These are phyloP conservation scores for Dolichotis patagonum DNA, from an alignment of 2,113 vertebrate species.

Conservation along the genomic window DNA sequence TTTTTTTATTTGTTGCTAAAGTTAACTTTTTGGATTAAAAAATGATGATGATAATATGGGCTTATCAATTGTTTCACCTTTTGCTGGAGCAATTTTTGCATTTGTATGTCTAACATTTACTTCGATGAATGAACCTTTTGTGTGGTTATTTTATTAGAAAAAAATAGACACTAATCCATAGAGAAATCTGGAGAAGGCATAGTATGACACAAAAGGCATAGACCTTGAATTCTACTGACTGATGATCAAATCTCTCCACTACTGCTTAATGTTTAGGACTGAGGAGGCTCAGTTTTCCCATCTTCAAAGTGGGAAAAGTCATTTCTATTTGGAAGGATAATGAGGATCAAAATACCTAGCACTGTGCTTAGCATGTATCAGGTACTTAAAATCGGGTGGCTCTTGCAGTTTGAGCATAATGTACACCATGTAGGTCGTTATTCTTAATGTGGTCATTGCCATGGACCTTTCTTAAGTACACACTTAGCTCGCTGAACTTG, in stretches of 20 bases:
- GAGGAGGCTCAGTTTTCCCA: neutral
- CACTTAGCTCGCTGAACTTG: neutral
- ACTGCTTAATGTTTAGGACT: neutral
- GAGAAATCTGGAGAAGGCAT: neutral
- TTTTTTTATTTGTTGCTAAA: conserved; percentile 15
- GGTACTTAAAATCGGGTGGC: neutral
- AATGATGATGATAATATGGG: neutral
- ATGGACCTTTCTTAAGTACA: neutral
- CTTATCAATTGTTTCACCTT: neutral
- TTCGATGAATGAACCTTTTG: neutral
- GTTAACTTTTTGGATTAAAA: conserved; percentile 28
- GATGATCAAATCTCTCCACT: neutral
- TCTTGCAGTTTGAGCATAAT: neutral
- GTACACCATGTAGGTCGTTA: neutral
- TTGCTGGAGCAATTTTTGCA: neutral
- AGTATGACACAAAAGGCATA: neutral
- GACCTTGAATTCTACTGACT: neutral
- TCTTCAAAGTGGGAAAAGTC: neutral
- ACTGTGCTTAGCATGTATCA: neutral
- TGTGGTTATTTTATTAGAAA: neutral
- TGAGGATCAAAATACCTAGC: neutral
- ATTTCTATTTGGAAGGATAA: neutral
- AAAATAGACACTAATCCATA: neutral
- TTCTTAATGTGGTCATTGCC: neutral
- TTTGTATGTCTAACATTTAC: neutral